These are phyloP conservation scores for Dyspetes luteomarginatus DNA, from an alignment of 2,888 invertebrate species.

Conservation along the genomic window DNA sequence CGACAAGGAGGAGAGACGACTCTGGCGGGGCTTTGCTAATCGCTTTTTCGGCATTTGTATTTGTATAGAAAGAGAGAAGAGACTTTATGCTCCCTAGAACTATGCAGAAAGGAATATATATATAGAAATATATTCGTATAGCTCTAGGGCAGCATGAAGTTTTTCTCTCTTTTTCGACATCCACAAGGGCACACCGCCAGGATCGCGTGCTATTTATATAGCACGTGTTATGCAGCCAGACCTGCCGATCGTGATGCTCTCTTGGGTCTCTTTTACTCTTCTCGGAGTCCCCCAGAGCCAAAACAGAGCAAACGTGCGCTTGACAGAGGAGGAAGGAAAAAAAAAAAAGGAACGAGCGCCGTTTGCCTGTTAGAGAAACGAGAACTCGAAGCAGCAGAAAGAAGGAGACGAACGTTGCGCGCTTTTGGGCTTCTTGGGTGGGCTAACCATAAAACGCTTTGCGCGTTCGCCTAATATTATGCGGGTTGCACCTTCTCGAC, in stretches of 20 bases:
- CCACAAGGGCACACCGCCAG: constrained; percentile 41
- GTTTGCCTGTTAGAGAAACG: constrained; percentile 59
- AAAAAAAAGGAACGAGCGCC: constrained; percentile 15
- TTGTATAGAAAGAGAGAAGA: too few species aligned
- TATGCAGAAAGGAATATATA: too few species aligned
- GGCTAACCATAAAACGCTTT: constrained; percentile 75
- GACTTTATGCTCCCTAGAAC: too few species aligned
- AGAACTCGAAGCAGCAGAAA: constrained; percentile 42
- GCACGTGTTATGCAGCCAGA: constrained; percentile 56
- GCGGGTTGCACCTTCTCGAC: constrained; percentile 74
- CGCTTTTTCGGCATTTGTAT: constrained; percentile 30
- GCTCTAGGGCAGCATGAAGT: constrained; percentile 32
- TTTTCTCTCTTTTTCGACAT: constrained; percentile 8
- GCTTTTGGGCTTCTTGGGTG: constrained; percentile 75
- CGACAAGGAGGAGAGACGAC: constrained; percentile 41
- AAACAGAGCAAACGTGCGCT: constrained; percentile 45
- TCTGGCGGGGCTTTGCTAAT: constrained; percentile 51
- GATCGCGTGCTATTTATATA: constrained; percentile 58
- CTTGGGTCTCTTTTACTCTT: too few species aligned
- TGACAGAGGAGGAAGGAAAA: constrained; percentile 28
- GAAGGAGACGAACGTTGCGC: constrained; percentile 49
- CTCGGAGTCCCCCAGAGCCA: constrained; percentile 6
- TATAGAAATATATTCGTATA: constrained; percentile 21
- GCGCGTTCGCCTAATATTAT: constrained; percentile 78
- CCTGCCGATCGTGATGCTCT: constrained; percentile 54